These are phyloP conservation scores for Luidia sarsii DNA, from an alignment of 53 echinoderm and acorn worm genomes.

Conservation along the genomic window DNA sequence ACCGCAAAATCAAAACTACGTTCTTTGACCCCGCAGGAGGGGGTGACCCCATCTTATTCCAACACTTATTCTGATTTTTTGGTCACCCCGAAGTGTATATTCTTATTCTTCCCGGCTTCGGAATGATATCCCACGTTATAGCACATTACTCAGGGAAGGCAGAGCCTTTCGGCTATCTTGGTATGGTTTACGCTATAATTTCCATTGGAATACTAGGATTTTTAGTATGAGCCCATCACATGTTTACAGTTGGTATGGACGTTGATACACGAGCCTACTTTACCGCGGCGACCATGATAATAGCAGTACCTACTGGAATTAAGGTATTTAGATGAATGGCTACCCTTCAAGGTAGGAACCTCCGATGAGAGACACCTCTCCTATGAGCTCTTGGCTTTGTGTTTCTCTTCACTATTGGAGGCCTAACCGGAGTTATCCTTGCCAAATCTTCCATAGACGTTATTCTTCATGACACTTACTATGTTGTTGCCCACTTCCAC, in stretches of 20 bases:
- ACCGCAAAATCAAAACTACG: slow-evolving; percentile 74
- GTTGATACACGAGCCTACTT: slow-evolving; percentile 85
- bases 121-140: slow-evolving; percentile 78
- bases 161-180: slow-evolving; percentile 79
- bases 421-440: slow-evolving; percentile 71
- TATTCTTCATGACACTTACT: slow-evolving; percentile 75
- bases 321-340: slow-evolving; percentile 89
- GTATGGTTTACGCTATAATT: slow-evolving; percentile 79
- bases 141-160: slow-evolving; percentile 72
- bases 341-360: slow-evolving; percentile 67
- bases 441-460: slow-evolving; percentile 71
- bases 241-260: slow-evolving; percentile 86
- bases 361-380: slow-evolving; percentile 66
- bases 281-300: slow-evolving; percentile 79
- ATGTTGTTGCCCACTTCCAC: slow-evolving; percentile 79
- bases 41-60: slow-evolving; percentile 75
- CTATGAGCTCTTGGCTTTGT: slow-evolving; percentile 69
- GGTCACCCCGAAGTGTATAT: slow-evolving; percentile 87
- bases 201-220: slow-evolving; percentile 75
- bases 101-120: slow-evolving; percentile 75
- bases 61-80: slow-evolving; percentile 82
- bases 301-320: slow-evolving; percentile 78
- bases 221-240: slow-evolving; percentile 83
- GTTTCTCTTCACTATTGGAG: slow-evolving; percentile 78
- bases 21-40: slow-evolving; percentile 84